These are phyloP conservation scores for Galleria mellonella DNA, from an alignment of 1,140 invertebrate species.

Conservation along the genomic window DNA sequence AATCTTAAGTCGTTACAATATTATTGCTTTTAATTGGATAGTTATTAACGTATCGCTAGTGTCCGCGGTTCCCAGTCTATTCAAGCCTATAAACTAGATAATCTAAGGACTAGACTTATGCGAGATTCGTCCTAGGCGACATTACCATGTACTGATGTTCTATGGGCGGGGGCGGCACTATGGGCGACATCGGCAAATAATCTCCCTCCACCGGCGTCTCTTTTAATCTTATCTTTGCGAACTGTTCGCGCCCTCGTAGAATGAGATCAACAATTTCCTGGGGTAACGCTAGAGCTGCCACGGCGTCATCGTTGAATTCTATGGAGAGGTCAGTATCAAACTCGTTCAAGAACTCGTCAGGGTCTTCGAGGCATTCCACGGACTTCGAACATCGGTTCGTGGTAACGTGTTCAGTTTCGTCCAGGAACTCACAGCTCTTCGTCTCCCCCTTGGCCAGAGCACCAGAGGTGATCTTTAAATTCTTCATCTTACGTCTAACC, in stretches of 20 bases:
- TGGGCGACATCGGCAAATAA: constrained; percentile 56
- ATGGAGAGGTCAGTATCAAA: constrained; percentile 30
- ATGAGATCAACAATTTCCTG: constrained; percentile 44
- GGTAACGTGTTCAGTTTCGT: constrained; percentile 38
- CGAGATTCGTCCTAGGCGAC: constrained; percentile 50
- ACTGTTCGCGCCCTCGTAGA: constrained; percentile 27
- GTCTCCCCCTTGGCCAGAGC: constrained; percentile 41
- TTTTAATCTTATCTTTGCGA: constrained; percentile 28
- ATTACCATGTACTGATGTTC: constrained; percentile 59
- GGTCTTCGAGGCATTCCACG: constrained; percentile 47
- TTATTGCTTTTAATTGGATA: too few relatives aligned
- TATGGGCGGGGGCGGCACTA: constrained; percentile 28
- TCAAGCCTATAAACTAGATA: too few relatives aligned
- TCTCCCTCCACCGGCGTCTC: constrained; percentile 31
- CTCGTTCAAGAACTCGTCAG: constrained; percentile 28
- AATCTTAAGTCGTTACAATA: too few relatives aligned
- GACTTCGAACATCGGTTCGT: constrained; percentile 45
- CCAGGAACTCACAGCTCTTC: constrained; percentile 57
- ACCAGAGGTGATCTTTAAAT: constrained; percentile 30
- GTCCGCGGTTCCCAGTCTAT: too few relatives aligned
- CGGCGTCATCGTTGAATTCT: constrained; percentile 25
- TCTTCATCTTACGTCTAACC: constrained; percentile 56
- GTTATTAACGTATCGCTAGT: too few relatives aligned
- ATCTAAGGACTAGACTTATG: constrained; percentile 20
- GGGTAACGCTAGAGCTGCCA: constrained; percentile 28